Evolutionary conservation across 2,888 invertebrate species (phyloP), one percentile per base, ranked within the genome.

Genomic region (Plebejus argus): DNA sequence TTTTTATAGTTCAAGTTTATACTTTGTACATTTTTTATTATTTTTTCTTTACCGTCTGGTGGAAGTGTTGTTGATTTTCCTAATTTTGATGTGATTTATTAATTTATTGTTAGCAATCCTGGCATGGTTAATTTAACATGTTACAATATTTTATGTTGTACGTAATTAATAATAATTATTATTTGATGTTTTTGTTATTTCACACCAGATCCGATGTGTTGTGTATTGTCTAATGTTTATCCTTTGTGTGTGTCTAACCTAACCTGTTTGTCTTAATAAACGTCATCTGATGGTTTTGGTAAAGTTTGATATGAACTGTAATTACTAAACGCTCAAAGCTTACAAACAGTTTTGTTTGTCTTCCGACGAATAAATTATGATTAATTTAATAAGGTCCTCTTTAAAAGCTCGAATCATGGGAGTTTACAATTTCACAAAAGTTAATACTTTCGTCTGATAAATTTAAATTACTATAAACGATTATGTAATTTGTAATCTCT

Each of bases 181-280:
- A 79, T 83, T 83, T 85, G 79, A 84, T 88, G 82, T 82, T 82
- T 90, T 90, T 91, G 81, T 87, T 87, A 90, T 92, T 92, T 93
- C 94, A 93, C 94, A 93, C 94, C 94, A 94, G 94, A 94, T 93
- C 92, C 91, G 92, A 92, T 92, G 94, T 94, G 92, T 94, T 97
- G 97, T 97, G 97, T 97, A 96, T 97, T 97, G 97, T 97, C 97
- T 97, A 96, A 96, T 96, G 96, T 96, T 96, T 94, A 96, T 96
- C 96, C 97, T 95, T 96, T 97, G 97, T 97, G 97, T 97, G 96
- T 97, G 96, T 97, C 96, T 96, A 93, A 96, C 96, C 95, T 95
- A 90, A 93, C 94, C 94, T 92, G 93, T 93, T 93, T 94, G 93
- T 94, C 91, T 91, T 85, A 92, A 90, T 84, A 88, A 90, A 89